phyloP scores from a whole-genome alignment of 2,888 invertebrate genomes.

The Eupithecia vulgata region DNA sequence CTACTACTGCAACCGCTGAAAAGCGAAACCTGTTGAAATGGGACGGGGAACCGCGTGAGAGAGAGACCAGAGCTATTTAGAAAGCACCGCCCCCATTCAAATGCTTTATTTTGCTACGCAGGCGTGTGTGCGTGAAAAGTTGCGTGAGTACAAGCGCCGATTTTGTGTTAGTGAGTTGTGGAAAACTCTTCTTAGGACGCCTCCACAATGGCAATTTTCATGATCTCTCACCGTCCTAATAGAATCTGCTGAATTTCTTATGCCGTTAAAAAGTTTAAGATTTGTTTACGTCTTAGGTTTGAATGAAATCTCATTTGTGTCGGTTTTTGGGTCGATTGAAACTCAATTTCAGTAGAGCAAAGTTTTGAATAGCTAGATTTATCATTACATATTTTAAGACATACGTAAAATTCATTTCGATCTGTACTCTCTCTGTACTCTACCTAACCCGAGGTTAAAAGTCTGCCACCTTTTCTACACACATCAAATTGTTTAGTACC shows the following conservation, averaged over 20 bases:
- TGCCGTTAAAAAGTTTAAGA: conserved; percentile 41
- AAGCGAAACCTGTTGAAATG: conserved; percentile 84
- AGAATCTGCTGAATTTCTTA: conserved; percentile 61
- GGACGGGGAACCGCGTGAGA: conserved; percentile 73
- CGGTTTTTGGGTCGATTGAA: conserved; percentile 18
- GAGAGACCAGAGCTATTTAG: conserved; percentile 57
- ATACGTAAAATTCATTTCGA: too few relatives aligned
- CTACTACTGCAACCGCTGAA: conserved; percentile 79
- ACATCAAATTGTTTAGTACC: conserved; percentile 43
- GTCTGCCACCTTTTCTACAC: not conserved
- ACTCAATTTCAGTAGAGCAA: not conserved
- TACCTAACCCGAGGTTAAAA: not conserved
- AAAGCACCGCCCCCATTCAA: conserved; percentile 63
- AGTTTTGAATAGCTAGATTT: not conserved
- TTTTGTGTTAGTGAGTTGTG: conserved; percentile 80
- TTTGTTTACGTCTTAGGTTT: conserved; percentile 38
- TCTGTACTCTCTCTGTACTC: too few relatives aligned
- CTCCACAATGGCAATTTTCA: conserved; percentile 75
- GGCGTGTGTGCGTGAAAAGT: conserved; percentile 78
- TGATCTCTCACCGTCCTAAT: conserved; percentile 60
- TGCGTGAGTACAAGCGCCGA: conserved; percentile 72
- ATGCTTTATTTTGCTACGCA: conserved; percentile 73
- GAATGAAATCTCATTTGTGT: conserved; percentile 32
- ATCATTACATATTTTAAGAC: not conserved
- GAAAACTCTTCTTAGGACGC: conserved; percentile 80